A percentile compares a stretch with the other conserved stretches of the same genome.
These are phyloP conservation scores for Benitochromis conjunctus DNA, from an alignment of 2,113 vertebrate genomes.

Conservation along the genomic window DNA sequence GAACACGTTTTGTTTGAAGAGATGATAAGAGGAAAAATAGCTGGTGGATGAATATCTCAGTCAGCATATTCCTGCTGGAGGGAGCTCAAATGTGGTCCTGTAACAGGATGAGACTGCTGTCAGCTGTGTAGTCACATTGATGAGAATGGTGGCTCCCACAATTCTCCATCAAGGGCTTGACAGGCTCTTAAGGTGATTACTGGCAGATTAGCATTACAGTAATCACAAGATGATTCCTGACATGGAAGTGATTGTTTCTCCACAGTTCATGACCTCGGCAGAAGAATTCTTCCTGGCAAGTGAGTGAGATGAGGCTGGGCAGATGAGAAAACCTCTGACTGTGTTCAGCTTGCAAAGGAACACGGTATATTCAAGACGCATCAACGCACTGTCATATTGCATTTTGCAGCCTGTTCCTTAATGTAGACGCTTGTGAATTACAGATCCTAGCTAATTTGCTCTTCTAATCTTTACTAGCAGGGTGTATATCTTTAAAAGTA, in stretches of 20 bases:
- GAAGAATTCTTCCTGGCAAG: neutral
- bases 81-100: conserved; percentile 5
- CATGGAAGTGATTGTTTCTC: conserved; percentile 36
- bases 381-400: neutral
- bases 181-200: conserved; percentile 55
- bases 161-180: conserved; percentile 31
- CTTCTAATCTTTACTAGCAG: neutral
- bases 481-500: neutral
- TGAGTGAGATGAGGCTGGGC: conserved; percentile 21
- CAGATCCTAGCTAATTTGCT: neutral
- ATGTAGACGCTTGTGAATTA: neutral
- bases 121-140: conserved; percentile 49
- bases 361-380: conserved; percentile 20
- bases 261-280: conserved; percentile 31
- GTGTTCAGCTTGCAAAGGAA: neutral
- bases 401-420: neutral
- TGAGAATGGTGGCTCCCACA: conserved; percentile 30
- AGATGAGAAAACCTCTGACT: conserved; percentile 12
- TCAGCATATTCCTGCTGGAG: conserved; percentile 45
- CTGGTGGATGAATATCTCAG: conserved; percentile 35
- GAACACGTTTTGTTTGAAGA: conserved; percentile 25
- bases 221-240: conserved; percentile 47
- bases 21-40: conserved; percentile 33
- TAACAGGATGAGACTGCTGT: conserved; percentile 49
- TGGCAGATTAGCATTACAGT: conserved; percentile 53